Evolutionary conservation across 2,797 vertebrate species (phyloP), one percentile per base, ranked within the genome.

Genomic region (Menidia menidia): DNA sequence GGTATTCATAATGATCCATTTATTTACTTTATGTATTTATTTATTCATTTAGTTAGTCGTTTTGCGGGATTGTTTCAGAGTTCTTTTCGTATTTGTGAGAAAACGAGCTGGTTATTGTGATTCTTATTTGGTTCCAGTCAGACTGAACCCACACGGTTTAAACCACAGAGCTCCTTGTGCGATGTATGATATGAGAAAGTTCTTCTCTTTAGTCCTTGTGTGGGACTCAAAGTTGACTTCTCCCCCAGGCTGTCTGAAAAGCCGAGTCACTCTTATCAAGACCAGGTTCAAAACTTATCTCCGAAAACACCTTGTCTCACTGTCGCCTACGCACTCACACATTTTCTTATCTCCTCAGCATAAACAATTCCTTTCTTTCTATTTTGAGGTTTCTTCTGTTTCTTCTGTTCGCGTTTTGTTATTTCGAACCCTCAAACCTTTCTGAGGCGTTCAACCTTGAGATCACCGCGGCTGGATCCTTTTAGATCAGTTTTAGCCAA

Each of bases 201-300:
- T 71, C 32, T n/a, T 13, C 19, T 10, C 58, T 65, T 66, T 12
- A 43, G 18, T 43, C 56, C 41, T 39, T 44, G 35, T 3, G 44
- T 57, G 50, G 39, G 4, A 43, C 6, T 64, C 41, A n/a, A 48
- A 52, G 53, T 65, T 13, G 25, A 31, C 39, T 51, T 33, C 50
- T n/a, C 50, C 59, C 63, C 14, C 10, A 16, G 56, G 51, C 52
- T 47, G 33, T 44, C 33, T 44, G 39, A 69, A 56, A 57, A 14
- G 59, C 61, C 61, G 74, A 85, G 41, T 84, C 67, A 75, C 56
- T 61, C 44, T n/a, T 30, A 19, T 67, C 54, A 43, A 33, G n/a
- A 67, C 33, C 25, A 25, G 63, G 32, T 57, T 57, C n/a, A 16
- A 47, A 65, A 70, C 50, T 47, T 73, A 84, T 82, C 83, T 77